phyloP scores from a whole-genome alignment of 1,140 invertebrate species.

The Danaus plexippus region DNA sequence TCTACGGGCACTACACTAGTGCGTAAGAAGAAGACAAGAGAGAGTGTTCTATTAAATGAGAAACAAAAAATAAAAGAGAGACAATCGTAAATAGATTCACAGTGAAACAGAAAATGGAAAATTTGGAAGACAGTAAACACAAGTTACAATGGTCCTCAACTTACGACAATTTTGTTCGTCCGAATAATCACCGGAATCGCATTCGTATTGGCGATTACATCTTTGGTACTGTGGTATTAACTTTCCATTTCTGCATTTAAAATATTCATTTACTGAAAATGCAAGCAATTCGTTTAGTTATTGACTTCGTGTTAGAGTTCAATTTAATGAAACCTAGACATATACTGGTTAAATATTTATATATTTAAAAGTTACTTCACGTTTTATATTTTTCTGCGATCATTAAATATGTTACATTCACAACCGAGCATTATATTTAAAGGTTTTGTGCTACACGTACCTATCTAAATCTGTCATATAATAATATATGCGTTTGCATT shows the following conservation, averaged over 20 bases:
- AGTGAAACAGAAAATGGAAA: conserved; percentile 12
- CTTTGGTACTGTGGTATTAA: conserved; percentile 75
- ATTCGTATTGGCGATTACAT: conserved; percentile 80
- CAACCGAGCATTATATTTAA: no score
- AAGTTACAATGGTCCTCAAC: conserved; percentile 46
- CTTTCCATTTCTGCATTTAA: conserved; percentile 78
- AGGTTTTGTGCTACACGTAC: no score
- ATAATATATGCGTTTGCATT: no score
- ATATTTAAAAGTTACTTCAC: no score
- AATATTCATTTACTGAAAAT: conserved; percentile 72
- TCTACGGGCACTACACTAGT: no score
- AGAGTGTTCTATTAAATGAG: background rate
- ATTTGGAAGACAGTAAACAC: conserved; percentile 22
- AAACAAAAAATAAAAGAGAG: conserved; percentile 1
- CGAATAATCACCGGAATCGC: conserved; percentile 75
- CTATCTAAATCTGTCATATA: no score
- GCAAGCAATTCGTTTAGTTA: conserved; percentile 24
- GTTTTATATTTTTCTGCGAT: no score
- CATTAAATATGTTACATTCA: no score
- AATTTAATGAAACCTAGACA: no score
- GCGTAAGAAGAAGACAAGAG: background rate
- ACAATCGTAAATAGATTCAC: conserved; percentile 9
- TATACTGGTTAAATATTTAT: no score
- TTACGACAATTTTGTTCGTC: conserved; percentile 84
- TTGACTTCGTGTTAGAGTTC: background rate